Evolutionary conservation across 2,113 vertebrate species (phyloP), one percentile per base, ranked within the genome.

Genomic region (Callipepla californica): DNA sequence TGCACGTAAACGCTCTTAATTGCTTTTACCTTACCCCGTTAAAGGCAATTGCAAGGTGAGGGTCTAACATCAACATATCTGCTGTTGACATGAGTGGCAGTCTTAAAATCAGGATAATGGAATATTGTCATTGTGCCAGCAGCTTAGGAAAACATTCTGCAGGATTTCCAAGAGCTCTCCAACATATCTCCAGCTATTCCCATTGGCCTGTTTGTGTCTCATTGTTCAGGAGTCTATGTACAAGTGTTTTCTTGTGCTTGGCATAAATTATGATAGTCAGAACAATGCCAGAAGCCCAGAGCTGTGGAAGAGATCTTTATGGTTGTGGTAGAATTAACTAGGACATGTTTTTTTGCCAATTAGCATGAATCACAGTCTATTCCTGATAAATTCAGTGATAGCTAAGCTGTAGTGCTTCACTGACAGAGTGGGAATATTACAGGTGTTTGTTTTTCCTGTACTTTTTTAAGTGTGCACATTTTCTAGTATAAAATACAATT

Each of bases 311-410:
- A 44, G 48, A 81, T 90, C 51, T 93, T 90, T 83, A 68, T 86
- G 61, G 38, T 55, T 78, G 45, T 21, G 1, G 50, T 32, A 38
- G 73, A 28, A 22, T 63, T 80, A 61, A 8, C 0, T 74, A 69
- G 75, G 68, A 69, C 38, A 28, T 17, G 80, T 6, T 22, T 85
- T 59, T 65, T 93, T 94, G 83, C 93, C 83, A 86, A 73, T 50
- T 67, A 78, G 61, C 15, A 67, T 94, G 93, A 93, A 92, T 96
- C 94, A 96, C 59, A 77, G 66, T 68, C 93, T 93, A 9, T 45
- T 92, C 61, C 74, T 87, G 65, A 55, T 93, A 92, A 90, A 51
- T 78, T 25, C 80, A 84, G 51, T 62, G 76, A 70, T 48, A 94
- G 38, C 36, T 3, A 0, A 94, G 32, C 36, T 3, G 0, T 36